Evolutionary conservation across 1,140 invertebrate genomes (phyloP).

Genomic region (Thaumetopoea pityocampa): DNA sequence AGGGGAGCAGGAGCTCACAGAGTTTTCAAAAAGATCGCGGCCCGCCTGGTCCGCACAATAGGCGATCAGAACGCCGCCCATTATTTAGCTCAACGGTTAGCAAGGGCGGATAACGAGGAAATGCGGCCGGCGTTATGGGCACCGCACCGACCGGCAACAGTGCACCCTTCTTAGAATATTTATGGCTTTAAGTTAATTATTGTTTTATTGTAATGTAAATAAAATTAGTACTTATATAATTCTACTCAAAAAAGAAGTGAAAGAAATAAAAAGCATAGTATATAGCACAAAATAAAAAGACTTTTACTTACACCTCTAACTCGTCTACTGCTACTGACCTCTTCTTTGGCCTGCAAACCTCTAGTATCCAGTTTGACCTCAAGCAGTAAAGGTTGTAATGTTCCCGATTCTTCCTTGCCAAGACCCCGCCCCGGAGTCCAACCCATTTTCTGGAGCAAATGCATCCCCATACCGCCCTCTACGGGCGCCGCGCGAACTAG

Average conservation of each 20-base stretch:
- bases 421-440: conserved; percentile 97
- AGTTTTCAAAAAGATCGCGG: no score
- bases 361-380: conserved; percentile 97
- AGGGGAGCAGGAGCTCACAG: no score
- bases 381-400: conserved; percentile 89
- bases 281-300: conserved; percentile 1
- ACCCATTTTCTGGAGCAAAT: conserved; percentile 97
- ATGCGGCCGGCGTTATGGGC: no score
- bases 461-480: conserved; percentile 95
- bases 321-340: conserved; percentile 59
- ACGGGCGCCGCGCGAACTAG: conserved; percentile 90
- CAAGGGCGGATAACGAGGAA: no score
- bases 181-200: conserved; percentile 3
- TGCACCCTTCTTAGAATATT: no score
- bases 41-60: no score
- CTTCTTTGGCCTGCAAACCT: conserved; percentile 86
- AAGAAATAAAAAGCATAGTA: background rate
- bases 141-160: no score
- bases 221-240: background rate
- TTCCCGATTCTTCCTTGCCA: conserved; percentile 95
- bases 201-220: background rate
- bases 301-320: conserved; percentile 46
- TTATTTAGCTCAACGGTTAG: no score
- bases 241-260: background rate
- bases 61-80: no score